A percentile compares a stretch with the other conserved stretches of the same genome.
Evolutionary conservation across 2,797 vertebrate genomes (phyloP).

Genomic region (Chromis chromis): DNA sequence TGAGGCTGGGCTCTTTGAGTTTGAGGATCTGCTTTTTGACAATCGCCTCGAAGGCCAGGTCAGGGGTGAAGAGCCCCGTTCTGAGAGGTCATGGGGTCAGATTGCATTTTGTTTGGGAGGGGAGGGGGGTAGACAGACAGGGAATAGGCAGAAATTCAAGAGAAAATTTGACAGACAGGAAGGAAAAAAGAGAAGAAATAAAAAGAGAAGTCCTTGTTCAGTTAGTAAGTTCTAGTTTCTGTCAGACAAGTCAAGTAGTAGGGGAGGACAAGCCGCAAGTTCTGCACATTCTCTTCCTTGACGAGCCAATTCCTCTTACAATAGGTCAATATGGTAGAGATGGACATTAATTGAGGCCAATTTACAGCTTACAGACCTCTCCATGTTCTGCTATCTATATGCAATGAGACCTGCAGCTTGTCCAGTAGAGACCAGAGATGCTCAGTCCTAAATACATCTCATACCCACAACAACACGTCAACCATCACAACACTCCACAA

Average conservation of each 20-base stretch:
- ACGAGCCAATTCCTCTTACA: slow-evolving; percentile 29
- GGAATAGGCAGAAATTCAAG: slow-evolving; percentile 45
- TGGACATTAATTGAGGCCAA: slow-evolving; percentile 21
- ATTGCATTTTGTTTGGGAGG: slow-evolving; percentile 59
- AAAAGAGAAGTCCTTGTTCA: slow-evolving; percentile 68
- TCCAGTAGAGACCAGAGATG: slow-evolving; percentile 76
- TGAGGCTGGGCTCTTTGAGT: slow-evolving; percentile 93
- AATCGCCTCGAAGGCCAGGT: slow-evolving; percentile 94
- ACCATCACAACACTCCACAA: slow-evolving; percentile 85
- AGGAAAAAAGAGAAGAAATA: slow-evolving; percentile 56
- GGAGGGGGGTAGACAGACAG: slow-evolving; percentile 31
- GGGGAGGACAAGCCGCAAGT: slow-evolving; percentile 78
- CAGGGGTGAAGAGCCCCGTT: slow-evolving; percentile 94
- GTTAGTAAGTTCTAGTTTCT: slow-evolving; percentile 78
- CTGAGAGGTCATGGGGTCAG: slow-evolving; percentile 76
- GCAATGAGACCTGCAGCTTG: slow-evolving; percentile 73
- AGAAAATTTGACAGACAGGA: slow-evolving; percentile 54
- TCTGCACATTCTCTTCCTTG: slow-evolving; percentile 66
- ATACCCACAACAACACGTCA: slow-evolving; percentile 79
- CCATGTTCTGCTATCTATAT: slow-evolving; percentile 19
- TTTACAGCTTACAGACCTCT: not conserved
- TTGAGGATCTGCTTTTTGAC: slow-evolving; percentile 96
- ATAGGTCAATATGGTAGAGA: slow-evolving; percentile 18
- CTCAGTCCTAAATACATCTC: slow-evolving; percentile 67
- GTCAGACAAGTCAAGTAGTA: slow-evolving; percentile 62